Base-by-base conservation (phyloP, 2,888 invertebrate species). In the Lottia gigantea region DNA sequence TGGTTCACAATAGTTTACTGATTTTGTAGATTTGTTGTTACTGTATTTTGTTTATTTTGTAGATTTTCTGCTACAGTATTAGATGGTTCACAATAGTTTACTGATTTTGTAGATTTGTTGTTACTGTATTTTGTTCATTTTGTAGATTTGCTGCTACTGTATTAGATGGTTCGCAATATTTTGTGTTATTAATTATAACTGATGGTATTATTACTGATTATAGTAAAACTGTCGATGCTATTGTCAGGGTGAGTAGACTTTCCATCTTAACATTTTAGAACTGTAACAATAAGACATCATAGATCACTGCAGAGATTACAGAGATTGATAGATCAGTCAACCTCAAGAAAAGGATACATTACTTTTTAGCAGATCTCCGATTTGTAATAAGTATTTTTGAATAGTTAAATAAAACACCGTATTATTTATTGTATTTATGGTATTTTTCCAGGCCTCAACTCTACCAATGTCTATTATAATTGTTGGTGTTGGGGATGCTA, bases 141-240 rank as follows among this genome's bases (percentile, higher is more conserved):
- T 80, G 8, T 68, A 88, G 88, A 72, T 91, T 91, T 87, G 91
- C 91, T 3, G 73, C 86, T 31, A 81, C 88, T 19, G 87, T 88
- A 75, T 82, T 83, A 72, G 90, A 90, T 82, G 91, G 91, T 11
- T 87, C 89, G 66, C 79, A 90, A 75, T 92, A 92, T 82, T 91
- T 91, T 85, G 91, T 92, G 64, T 87, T 92, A 55, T 88, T 92
- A 62, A 92, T 92, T 70, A 89, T 92, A 64, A 92, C 92, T 1
- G 92, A 92, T 84, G 92, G 92, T 6, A 90, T 91, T 64, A 92
- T 92, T 72, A 91, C 91, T 3, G 92, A 92, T 82, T 91, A 92
- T 84, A 83, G 81, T 12, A 82, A 87, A 68, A 88, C 88, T 19
- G 83, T 82, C 46, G 77, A 83, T 55, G 83, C 88, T 31, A 88